phyloP scores from a whole-genome alignment of 2,113 vertebrate species.

The Mustelus asterias region DNA sequence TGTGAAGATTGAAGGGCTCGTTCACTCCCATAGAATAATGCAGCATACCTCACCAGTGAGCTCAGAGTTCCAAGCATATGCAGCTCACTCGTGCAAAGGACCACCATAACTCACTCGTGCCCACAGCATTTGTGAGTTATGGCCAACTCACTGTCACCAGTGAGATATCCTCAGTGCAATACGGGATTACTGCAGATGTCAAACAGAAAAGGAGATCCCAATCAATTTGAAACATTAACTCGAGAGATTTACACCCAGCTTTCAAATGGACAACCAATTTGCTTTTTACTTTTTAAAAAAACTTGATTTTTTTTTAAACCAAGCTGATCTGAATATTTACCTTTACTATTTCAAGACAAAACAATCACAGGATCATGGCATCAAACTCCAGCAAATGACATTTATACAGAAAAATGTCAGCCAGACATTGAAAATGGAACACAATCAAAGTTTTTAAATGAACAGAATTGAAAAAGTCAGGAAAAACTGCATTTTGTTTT shows the following conservation, averaged over 20 bases:
- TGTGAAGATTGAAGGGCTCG: neutral
- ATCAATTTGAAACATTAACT: neutral
- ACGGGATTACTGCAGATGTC: neutral
- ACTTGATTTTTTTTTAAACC: neutral
- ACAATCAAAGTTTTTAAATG: neutral
- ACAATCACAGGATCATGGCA: neutral
- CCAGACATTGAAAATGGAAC: neutral
- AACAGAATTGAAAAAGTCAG: neutral
- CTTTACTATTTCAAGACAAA: slow-evolving; percentile 7
- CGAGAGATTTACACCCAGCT: neutral
- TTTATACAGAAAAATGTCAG: neutral
- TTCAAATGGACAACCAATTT: neutral
- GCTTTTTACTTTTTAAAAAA: neutral
- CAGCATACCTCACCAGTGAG: slow-evolving; percentile 33
- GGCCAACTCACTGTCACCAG: slow-evolving; percentile 36
- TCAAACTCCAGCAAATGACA: neutral
- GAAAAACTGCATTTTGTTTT: slow-evolving; percentile 13
- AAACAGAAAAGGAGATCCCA: slow-evolving; percentile 13
- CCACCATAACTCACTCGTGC: slow-evolving; percentile 18
- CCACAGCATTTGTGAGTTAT: slow-evolving; percentile 29
- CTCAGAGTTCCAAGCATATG: neutral
- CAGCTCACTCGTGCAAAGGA: slow-evolving; percentile 15
- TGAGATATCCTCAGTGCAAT: slow-evolving; percentile 30
- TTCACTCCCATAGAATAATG: slow-evolving; percentile 36
- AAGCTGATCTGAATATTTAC: neutral